These are phyloP conservation scores for Arvicanthis niloticus DNA, from an alignment of 2,113 vertebrate genomes.

Conservation along the genomic window DNA sequence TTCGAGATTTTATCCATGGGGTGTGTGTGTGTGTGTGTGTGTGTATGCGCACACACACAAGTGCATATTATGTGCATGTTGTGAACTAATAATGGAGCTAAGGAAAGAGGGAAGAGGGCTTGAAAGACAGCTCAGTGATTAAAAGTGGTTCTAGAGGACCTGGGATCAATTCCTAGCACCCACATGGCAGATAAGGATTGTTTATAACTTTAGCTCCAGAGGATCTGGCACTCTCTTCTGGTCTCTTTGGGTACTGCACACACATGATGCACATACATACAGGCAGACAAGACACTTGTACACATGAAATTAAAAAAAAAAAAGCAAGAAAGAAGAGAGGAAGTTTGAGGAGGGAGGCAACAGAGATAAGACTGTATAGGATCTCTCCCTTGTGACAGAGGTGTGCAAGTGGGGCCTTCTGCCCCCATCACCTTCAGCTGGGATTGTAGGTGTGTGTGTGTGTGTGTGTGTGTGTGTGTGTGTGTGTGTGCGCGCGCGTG, in stretches of 20 bases:
- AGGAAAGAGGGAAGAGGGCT: background rate
- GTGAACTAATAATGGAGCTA: background rate
- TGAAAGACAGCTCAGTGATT: background rate
- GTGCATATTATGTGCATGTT: background rate
- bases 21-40: background rate
- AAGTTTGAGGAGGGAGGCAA: background rate
- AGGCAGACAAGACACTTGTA: background rate
- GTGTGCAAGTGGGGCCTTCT: rapidly evolving
- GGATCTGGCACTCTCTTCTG: background rate
- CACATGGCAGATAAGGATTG: background rate
- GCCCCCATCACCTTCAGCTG: too few relatives aligned
- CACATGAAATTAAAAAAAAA: background rate
- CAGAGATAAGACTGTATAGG: background rate
- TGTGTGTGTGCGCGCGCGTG: too few relatives aligned
- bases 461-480: too few relatives aligned
- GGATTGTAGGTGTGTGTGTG: too few relatives aligned
- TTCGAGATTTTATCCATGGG: background rate
- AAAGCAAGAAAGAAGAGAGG: background rate
- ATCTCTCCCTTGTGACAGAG: background rate
- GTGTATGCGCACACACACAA: background rate
- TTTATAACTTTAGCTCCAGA: background rate
- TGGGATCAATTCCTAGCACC: background rate
- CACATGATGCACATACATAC: background rate
- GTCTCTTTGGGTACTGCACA: background rate
- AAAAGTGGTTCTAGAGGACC: background rate